Conservation (phyloP, 2,797 vertebrate genomes). For the Mormyrops attenuatus region DNA sequence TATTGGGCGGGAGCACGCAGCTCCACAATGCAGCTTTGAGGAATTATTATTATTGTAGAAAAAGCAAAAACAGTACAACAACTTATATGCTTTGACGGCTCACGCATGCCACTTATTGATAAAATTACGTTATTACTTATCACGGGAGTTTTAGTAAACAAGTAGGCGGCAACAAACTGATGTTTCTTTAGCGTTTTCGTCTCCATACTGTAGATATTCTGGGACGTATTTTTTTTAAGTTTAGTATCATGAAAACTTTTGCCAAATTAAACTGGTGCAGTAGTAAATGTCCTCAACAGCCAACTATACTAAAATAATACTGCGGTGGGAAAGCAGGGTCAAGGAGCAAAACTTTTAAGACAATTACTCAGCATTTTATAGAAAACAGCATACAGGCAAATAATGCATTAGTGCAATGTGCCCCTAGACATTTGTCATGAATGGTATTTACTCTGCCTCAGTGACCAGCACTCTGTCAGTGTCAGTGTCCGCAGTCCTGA, state of each 20-base stretch:
- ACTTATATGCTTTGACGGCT: not conserved
- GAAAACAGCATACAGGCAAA: constrained; percentile 1
- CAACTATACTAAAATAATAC: not conserved
- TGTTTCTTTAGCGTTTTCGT: not conserved
- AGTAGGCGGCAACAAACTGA: not conserved
- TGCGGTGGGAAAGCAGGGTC: not conserved
- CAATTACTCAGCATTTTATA: not conserved
- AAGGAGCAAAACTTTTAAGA: not conserved
- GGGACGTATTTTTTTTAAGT: not conserved
- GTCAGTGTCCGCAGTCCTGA: not conserved
- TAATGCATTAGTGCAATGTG: not conserved
- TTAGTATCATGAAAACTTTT: not conserved
- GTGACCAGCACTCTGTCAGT: not conserved
- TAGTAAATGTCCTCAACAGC: not conserved
- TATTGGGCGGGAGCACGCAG: not conserved
- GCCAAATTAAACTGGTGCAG: not conserved
- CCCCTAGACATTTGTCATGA: constrained; percentile 9
- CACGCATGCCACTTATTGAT: not conserved
- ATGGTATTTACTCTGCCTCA: not conserved
- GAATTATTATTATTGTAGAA: not conserved
- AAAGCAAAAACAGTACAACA: not conserved
- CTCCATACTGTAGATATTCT: not conserved
- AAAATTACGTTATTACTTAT: constrained; percentile 3
- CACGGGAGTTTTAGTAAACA: not conserved
- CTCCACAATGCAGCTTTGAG: not conserved